Conservation (phyloP, 2,888 invertebrate species). For the Polyploca ridens region DNA sequence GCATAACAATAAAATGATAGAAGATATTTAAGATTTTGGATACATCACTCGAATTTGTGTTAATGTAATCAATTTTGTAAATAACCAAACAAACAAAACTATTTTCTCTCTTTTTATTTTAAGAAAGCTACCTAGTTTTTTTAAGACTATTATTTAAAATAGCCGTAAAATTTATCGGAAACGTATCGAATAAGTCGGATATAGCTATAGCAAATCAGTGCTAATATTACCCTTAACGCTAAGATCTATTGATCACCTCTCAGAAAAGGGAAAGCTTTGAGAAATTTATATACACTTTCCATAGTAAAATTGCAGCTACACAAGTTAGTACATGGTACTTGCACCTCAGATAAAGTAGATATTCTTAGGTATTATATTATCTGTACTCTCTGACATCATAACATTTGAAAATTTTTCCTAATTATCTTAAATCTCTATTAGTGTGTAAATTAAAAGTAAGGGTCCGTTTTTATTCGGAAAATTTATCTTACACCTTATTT, state of each 20-base stretch:
- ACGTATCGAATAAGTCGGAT: not conserved
- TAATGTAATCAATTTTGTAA: not conserved
- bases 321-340: conserved; percentile 13
- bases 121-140: not conserved
- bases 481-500: too few relatives aligned
- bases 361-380: too few relatives aligned
- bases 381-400: too few relatives aligned
- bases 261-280: conserved; percentile 41
- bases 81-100: not conserved
- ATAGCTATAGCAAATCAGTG: not conserved
- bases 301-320: conserved; percentile 35
- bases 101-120: not conserved
- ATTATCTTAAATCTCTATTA: too few relatives aligned
- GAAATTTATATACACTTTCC: conserved; percentile 46
- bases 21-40: too few relatives aligned
- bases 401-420: too few relatives aligned
- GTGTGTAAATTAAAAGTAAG: too few relatives aligned
- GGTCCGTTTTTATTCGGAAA: too few relatives aligned
- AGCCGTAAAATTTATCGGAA: not conserved
- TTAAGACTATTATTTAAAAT: not conserved
- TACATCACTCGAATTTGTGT: too few relatives aligned
- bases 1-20: too few relatives aligned
- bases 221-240: conserved; percentile 30
- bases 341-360: too few relatives aligned
- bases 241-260: conserved; percentile 21